phyloP scores from a whole-genome alignment of 1,140 invertebrate genomes.

The Drosophila pseudoobscura region DNA sequence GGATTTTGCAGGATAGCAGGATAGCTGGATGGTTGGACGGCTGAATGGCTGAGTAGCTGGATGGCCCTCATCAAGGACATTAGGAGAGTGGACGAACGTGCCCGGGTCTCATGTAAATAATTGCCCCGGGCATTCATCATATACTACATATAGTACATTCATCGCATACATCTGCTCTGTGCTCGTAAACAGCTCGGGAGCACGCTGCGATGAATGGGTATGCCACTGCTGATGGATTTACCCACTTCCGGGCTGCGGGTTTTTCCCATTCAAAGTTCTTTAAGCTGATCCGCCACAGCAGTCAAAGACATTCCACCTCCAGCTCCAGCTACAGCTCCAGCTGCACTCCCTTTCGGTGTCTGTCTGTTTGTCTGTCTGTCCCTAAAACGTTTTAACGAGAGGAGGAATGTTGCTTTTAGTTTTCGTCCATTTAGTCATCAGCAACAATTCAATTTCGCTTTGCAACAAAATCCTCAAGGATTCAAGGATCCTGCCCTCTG shows the following conservation, averaged over 20 bases:
- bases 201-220: conserved; percentile 26
- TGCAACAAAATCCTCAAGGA: conserved; percentile 33
- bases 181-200: conserved; percentile 23
- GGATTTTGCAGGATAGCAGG: too few species aligned
- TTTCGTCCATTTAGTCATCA: conserved; percentile 52
- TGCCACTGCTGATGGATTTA: conserved; percentile 55
- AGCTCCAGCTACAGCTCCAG: too few species aligned
- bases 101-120: conserved; percentile 64
- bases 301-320: conserved; percentile 38
- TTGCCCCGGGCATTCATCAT: conserved; percentile 58
- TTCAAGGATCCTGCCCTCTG: conserved; percentile 11
- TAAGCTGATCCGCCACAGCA: conserved; percentile 54
- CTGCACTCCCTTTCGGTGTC: too few species aligned
- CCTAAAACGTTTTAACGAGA: conserved; percentile 45
- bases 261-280: conserved; percentile 43
- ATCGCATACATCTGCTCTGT: too few species aligned
- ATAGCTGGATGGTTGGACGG: too few species aligned
- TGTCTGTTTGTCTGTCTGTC: neutral
- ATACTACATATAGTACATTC: neutral
- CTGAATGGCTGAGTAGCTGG: too few species aligned
- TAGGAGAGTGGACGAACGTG: conserved; percentile 62
- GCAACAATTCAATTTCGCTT: conserved; percentile 58
- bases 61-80: conserved; percentile 29
- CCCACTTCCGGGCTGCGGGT: conserved; percentile 52
- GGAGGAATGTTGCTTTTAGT: conserved; percentile 55